Percentiles rank a stretch among this genome's conserved stretches.
These are phyloP conservation scores for Cydia amplana DNA, from an alignment of 1,140 invertebrate genomes.

Conservation along the genomic window DNA sequence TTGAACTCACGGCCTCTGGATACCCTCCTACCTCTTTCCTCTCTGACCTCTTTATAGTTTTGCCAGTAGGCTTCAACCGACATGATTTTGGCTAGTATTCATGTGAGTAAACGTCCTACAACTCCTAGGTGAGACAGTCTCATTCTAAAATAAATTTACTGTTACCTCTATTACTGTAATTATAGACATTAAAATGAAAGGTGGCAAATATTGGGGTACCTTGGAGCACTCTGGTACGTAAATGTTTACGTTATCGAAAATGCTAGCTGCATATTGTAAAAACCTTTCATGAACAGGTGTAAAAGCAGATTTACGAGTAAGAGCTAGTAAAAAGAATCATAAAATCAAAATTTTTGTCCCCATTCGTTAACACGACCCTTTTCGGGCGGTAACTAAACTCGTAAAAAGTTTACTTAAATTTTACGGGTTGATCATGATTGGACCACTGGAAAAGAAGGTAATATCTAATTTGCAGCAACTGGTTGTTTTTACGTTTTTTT, in stretches of 20 bases:
- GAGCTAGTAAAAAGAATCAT: slow-evolving; percentile 14
- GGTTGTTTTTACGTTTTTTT: background rate
- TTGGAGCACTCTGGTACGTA: no score
- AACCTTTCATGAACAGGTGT: background rate
- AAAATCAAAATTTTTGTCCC: slow-evolving; percentile 11
- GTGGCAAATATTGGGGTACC: no score
- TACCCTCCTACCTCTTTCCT: no score
- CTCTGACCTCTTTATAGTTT: no score
- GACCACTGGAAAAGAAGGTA: background rate
- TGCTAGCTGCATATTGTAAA: background rate
- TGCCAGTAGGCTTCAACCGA: no score
- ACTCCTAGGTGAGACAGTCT: no score
- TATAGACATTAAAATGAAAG: no score
- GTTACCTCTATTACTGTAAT: no score
- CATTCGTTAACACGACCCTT: slow-evolving; percentile 7
- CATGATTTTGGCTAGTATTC: no score
- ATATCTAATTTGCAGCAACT: background rate
- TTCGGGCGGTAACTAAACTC: background rate
- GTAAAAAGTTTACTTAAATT: slow-evolving; percentile 13
- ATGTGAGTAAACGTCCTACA: no score
- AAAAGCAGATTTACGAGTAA: background rate
- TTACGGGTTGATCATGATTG: background rate
- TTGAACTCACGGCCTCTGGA: no score
- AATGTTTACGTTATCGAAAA: background rate
- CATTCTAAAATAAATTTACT: no score